Base-by-base conservation (phyloP, 2,113 vertebrate genomes). In the Aramus guarauna region DNA sequence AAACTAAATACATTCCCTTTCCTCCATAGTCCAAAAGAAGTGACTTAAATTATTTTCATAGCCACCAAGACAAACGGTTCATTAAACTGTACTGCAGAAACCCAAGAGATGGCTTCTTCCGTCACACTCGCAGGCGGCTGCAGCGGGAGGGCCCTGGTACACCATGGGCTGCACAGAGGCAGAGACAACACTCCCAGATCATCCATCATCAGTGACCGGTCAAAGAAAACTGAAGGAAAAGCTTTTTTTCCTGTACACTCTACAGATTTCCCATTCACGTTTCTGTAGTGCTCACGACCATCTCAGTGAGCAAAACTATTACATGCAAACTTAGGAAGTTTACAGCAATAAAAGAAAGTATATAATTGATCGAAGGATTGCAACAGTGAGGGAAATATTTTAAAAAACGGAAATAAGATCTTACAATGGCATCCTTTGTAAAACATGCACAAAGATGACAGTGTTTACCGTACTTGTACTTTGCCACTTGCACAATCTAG, bases 381-480 rank as follows among this genome's bases (percentile, higher is more conserved):
- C 72, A 86, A 59, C 73, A 84, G 76, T 72, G 76, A 96, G 67
- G 88, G 79, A 94, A 96, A 93, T 94, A 86, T 52, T 95, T 88
- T 80, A 66, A 93, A 96, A 90, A 94, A 64, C 6, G 45, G 94
- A 96, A 97, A 32, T 85, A 53, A 68, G 73, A 68, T 48, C 45
- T 90, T 45, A 96, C 96, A 97, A 96, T 81, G 85, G 52, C n/a
- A 81, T 60, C 76, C 90, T 93, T 97, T 97, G 96, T 96, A 66
- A 86, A 81, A 78, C 58, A 67, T 3, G n/a, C 90, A 97, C 96
- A 97, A 97, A 96, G 96, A 97, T 96, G 94, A 96, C 82, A 96
- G 94, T 95, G 95, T 97, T 96, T 93, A 96, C 56, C 19, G 0
- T 63, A 52, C 82, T 94, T 48, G 79, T 86, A 89, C 88, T 96